phyloP scores from a whole-genome alignment of 2,113 vertebrate species.

The Odocoileus virginianus region DNA sequence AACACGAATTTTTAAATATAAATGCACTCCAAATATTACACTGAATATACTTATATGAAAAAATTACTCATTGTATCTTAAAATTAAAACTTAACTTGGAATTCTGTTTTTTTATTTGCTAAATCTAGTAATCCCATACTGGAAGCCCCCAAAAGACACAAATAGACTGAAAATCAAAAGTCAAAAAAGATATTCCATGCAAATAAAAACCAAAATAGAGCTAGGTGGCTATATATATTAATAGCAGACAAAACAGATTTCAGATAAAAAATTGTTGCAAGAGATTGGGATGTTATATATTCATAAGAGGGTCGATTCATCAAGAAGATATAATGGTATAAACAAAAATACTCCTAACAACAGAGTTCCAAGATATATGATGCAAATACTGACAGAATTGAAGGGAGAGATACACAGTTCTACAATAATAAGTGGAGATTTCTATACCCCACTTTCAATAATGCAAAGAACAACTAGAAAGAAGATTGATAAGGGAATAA shows the following conservation, averaged over 20 bases:
- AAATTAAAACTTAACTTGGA: neutral
- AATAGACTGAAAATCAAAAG: neutral
- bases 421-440: neutral
- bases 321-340: neutral
- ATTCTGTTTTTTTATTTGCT: conserved; percentile 23
- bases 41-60: neutral
- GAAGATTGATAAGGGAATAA: neutral
- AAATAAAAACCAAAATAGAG: neutral
- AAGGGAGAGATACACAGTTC: neutral
- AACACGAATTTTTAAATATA: neutral
- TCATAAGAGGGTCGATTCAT: neutral
- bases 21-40: neutral
- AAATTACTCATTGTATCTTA: neutral
- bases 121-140: neutral
- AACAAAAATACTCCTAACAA: neutral
- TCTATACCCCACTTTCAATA: neutral
- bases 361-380: neutral
- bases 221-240: neutral
- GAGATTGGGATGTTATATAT: neutral
- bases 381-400: neutral
- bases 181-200: neutral
- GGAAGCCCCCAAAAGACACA: conserved; percentile 14
- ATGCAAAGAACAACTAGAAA: neutral
- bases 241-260: neutral
- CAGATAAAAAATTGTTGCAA: neutral